phyloP scores from a whole-genome alignment of 2,797 vertebrate species.

The Phrynocephalus forsythii region DNA sequence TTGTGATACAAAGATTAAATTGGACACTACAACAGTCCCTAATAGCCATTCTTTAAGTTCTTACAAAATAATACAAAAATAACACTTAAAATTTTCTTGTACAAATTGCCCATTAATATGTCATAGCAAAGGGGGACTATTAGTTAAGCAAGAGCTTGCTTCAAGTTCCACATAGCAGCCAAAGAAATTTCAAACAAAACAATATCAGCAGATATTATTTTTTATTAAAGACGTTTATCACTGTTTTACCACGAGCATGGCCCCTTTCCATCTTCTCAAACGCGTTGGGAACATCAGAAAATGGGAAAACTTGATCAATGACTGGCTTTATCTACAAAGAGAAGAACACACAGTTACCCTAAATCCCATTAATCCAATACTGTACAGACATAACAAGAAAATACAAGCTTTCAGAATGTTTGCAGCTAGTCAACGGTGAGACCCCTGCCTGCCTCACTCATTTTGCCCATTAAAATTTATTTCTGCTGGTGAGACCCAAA shows the following conservation, averaged over 20 bases:
- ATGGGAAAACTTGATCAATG: slow-evolving; percentile 89
- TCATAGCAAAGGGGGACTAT: neutral
- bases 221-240: slow-evolving; percentile 81
- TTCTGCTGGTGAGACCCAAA: neutral
- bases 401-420: neutral
- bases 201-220: slow-evolving; percentile 42
- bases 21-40: neutral
- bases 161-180: neutral
- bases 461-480: neutral
- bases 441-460: neutral
- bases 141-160: neutral
- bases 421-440: neutral
- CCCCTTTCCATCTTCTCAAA: slow-evolving; percentile 92
- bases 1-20: too few species aligned
- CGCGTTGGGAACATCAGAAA: slow-evolving; percentile 91
- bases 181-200: slow-evolving; percentile 36
- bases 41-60: neutral
- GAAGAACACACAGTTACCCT: slow-evolving; percentile 41
- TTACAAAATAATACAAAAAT: neutral
- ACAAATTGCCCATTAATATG: neutral
- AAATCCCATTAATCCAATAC: neutral
- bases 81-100: neutral
- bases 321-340: slow-evolving; percentile 87
- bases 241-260: slow-evolving; percentile 94
- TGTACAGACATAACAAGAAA: neutral